A percentile compares a stretch with the other conserved stretches of the same genome.
phyloP scores from a whole-genome alignment of 2,888 invertebrate species.

The Iselma pallidipennis region DNA sequence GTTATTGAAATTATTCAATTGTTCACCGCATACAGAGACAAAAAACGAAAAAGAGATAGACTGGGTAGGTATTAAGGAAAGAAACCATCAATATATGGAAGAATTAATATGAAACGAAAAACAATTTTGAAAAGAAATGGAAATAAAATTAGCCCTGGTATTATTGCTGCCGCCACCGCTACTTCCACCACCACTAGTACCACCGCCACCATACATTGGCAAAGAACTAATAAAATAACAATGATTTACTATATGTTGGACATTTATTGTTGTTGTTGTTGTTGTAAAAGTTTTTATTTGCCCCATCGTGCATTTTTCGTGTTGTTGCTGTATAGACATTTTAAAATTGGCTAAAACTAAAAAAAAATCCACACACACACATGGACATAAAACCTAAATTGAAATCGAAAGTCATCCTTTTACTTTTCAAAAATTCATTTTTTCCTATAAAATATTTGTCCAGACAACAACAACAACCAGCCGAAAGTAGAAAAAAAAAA shows the following conservation, averaged over 20 bases:
- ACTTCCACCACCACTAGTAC: neutral
- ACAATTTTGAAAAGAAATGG: no score
- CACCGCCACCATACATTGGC: neutral
- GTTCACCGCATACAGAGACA: neutral
- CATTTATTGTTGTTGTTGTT: slow-evolving; percentile 35
- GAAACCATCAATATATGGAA: no score
- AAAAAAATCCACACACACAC: neutral
- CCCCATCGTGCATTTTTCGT: slow-evolving; percentile 33
- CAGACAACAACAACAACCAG: neutral
- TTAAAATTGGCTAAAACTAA: neutral
- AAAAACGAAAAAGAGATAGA: neutral
- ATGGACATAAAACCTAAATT: no score
- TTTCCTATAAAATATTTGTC: no score
- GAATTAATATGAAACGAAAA: no score
- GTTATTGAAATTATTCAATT: neutral
- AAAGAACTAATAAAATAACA: slow-evolving; percentile 21
- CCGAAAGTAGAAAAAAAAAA: neutral
- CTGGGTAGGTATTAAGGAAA: no score
- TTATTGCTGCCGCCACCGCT: no score
- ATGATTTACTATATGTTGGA: slow-evolving; percentile 41
- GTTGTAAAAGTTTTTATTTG: slow-evolving; percentile 38
- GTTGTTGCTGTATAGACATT: no score
- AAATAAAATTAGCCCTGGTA: no score
- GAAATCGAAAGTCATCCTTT: neutral
- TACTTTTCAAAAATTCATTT: neutral